Conservation (phyloP, 1,140 invertebrate species). For the Drosophila melanogaster region Release_6_plus_ISO1_MT NT_033777.3:12069001-12069500, state of each 20-base stretch:
- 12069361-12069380: conserved; percentile 1
- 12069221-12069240: neutral
- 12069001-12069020: conserved; percentile 15
- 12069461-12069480: conserved; percentile 1
- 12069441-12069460: neutral
- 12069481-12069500: conserved; percentile 6
- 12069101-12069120: neutral
- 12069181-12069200: neutral
- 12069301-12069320: conserved; percentile 5
- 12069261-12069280: neutral
- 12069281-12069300: conserved; percentile 13
- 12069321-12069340: neutral
- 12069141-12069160: neutral
- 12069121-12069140: conserved; percentile 26
- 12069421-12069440: neutral
- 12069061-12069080: conserved; percentile 32
- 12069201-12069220: neutral
- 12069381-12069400: conserved; percentile 25
- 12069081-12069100: conserved; percentile 25
- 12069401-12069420: conserved; percentile 18
- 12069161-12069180: neutral
- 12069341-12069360: neutral
- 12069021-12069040: conserved; percentile 13
- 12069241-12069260: conserved; percentile 16
- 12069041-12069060: conserved; percentile 50